Evolutionary conservation across 2,888 invertebrate species (phyloP).

Genomic region (Phortica okadai): DNA sequence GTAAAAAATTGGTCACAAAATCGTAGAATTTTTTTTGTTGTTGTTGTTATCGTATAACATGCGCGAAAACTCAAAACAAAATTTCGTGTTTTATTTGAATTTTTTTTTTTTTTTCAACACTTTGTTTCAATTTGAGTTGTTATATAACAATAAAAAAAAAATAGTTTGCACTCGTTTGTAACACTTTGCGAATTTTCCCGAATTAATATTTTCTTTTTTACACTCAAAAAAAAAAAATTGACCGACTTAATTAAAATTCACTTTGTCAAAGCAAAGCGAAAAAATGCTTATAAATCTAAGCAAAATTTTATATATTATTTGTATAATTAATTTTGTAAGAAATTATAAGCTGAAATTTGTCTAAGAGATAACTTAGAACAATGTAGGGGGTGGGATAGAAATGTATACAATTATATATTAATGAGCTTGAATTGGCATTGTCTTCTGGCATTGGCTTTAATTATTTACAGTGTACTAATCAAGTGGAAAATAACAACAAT

Average conservation of each 20-base stretch:
- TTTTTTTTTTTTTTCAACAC: conserved; percentile 24
- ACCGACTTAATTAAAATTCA: not conserved
- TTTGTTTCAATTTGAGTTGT: too few species aligned
- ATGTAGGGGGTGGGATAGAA: not conserved
- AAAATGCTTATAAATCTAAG: not conserved
- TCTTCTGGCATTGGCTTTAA: not conserved
- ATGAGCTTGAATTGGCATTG: conserved; percentile 23
- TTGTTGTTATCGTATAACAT: conserved; percentile 43
- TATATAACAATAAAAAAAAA: too few species aligned
- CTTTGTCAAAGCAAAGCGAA: not conserved
- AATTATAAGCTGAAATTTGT: not conserved
- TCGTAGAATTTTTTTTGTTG: conserved; percentile 49
- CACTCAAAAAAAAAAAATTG: not conserved
- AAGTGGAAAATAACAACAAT: too few species aligned
- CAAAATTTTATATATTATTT: not conserved
- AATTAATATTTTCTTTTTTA: not conserved
- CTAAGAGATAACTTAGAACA: not conserved
- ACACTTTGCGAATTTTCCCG: conserved; percentile 42
- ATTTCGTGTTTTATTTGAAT: conserved; percentile 33
- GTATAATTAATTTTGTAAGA: not conserved
- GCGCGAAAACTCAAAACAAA: conserved; percentile 28
- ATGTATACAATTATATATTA: not conserved
- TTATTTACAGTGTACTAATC: not conserved
- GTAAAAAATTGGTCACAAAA: conserved; percentile 68
- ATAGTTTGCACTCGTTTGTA: conserved; percentile 64